Evolutionary conservation across 2,797 vertebrate genomes (phyloP).

Genomic region (Chelon labrosus): DNA sequence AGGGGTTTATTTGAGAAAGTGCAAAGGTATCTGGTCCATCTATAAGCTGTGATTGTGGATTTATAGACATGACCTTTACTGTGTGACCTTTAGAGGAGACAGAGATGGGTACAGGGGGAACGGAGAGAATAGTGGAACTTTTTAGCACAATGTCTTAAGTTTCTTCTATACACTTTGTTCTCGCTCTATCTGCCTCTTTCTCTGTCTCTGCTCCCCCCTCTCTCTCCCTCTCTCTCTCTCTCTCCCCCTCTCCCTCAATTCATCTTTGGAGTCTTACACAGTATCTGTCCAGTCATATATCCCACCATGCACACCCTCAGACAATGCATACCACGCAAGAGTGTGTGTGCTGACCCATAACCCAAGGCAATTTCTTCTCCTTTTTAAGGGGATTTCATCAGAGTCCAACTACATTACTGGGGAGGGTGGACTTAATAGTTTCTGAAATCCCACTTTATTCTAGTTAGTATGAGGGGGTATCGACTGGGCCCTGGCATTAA

Average conservation of each 20-base stretch:
- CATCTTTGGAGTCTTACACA: constrained; percentile 39
- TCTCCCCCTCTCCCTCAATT: constrained; percentile 26
- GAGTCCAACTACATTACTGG: constrained; percentile 86
- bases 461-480: constrained; percentile 82
- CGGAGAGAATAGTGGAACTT: constrained; percentile 57
- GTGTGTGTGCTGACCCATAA: constrained; percentile 83
- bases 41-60: constrained; percentile 68
- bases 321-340: constrained; percentile 39
- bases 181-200: constrained; percentile 48
- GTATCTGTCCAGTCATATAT: constrained; percentile 39
- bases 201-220: constrained; percentile 10
- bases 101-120: constrained; percentile 56
- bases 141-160: constrained; percentile 43
- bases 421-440: constrained; percentile 85
- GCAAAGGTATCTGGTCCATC: constrained; percentile 67
- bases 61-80: constrained; percentile 81
- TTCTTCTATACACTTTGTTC: constrained; percentile 62
- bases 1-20: constrained; percentile 48
- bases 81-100: constrained; percentile 80
- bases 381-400: constrained; percentile 86
- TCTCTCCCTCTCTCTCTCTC: constrained; percentile 21
- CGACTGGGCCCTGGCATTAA: constrained; percentile 83
- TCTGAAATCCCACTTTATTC: constrained; percentile 86
- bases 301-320: constrained; percentile 22
- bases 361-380: constrained; percentile 84